These are phyloP conservation scores for Cinclus mexicanus DNA, from an alignment of 2,113 vertebrate species.

Conservation along the genomic window DNA sequence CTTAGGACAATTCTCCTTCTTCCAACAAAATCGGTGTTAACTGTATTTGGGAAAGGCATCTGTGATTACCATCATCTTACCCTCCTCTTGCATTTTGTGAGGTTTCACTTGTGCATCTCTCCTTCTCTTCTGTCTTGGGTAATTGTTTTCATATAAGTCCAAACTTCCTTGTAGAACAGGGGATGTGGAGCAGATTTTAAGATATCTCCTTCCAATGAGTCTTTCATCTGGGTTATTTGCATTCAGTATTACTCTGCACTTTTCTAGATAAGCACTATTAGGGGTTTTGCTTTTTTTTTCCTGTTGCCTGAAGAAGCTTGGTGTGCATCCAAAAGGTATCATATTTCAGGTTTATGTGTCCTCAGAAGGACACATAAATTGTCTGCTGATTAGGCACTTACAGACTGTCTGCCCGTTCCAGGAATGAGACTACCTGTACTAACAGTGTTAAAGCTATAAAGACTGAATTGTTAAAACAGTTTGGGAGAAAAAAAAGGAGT, in stretches of 20 bases:
- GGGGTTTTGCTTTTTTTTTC: not conserved
- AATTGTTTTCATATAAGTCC: not conserved
- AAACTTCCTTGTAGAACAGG: not conserved
- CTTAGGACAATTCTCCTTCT: not conserved
- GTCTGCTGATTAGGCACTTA: not conserved
- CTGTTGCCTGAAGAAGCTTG: not conserved
- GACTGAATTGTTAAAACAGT: not conserved
- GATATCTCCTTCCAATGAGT: not conserved
- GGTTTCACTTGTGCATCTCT: not conserved
- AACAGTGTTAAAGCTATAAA: not conserved
- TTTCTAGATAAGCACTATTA: not conserved
- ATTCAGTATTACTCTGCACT: not conserved
- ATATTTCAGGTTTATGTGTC: not conserved
- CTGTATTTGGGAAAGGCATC: not conserved
- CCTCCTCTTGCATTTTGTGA: not conserved
- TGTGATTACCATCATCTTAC: not conserved
- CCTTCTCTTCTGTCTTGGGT: not conserved
- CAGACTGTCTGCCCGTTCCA: not conserved
- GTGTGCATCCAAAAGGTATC: not conserved
- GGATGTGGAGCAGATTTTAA: not conserved
- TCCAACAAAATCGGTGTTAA: not conserved
- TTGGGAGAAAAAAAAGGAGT: not conserved
- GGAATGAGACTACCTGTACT: not conserved
- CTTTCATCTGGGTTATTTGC: not conserved
- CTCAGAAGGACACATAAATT: not conserved